These are phyloP conservation scores for Petaurus breviceps DNA, from an alignment of 2,113 vertebrate species.

Conservation along the genomic window DNA sequence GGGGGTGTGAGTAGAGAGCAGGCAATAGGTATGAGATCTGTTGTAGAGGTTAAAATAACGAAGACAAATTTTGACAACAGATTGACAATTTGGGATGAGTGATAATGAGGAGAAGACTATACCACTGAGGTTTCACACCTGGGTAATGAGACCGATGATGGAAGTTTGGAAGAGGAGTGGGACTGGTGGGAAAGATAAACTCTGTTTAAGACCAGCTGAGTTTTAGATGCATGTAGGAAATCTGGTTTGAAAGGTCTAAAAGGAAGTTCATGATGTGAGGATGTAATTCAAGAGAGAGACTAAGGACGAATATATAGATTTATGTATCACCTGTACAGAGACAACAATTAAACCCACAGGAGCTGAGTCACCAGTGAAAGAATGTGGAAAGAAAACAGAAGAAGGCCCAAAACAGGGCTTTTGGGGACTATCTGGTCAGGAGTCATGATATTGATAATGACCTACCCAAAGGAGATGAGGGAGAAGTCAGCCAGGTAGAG, in stretches of 20 bases:
- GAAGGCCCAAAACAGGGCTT: background rate
- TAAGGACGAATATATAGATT: background rate
- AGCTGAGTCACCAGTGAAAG: background rate
- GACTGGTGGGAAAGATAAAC: background rate
- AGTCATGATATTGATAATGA: background rate
- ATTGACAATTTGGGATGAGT: background rate
- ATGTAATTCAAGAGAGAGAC: background rate
- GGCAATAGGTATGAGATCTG: background rate
- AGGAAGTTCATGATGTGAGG: background rate
- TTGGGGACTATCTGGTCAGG: background rate
- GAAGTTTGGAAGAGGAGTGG: background rate
- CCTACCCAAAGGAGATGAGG: background rate
- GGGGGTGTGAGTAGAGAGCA: background rate
- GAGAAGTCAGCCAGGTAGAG: background rate
- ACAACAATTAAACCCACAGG: background rate
- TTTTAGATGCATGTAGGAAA: background rate
- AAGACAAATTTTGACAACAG: constrained; percentile 24
- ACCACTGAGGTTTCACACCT: background rate
- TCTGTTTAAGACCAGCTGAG: background rate
- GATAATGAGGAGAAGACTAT: background rate
- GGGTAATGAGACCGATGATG: background rate
- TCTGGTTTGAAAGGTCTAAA: background rate
- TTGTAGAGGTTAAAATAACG: constrained; percentile 22
- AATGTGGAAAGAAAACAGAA: background rate
- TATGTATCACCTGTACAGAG: background rate